phyloP scores from a whole-genome alignment of 1,140 invertebrate species.

The Pararge aegeria region DNA sequence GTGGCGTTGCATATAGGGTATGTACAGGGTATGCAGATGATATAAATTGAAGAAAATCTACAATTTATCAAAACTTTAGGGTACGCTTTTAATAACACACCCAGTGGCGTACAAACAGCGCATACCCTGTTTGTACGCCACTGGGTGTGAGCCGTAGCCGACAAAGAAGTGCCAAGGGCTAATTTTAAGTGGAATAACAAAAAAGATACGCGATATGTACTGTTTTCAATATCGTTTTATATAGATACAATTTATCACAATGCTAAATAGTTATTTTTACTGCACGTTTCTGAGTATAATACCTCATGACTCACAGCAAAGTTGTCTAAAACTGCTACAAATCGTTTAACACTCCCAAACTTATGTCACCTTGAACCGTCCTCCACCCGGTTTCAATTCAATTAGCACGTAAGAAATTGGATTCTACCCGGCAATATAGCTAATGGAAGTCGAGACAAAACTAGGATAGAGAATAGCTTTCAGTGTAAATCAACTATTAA shows the following conservation, averaged over 20 bases:
- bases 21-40: too few species aligned
- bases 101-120: too few species aligned
- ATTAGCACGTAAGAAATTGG: slow-evolving; percentile 36
- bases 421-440: slow-evolving; percentile 16
- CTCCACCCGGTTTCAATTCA: slow-evolving; percentile 27
- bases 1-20: too few species aligned
- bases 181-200: not conserved
- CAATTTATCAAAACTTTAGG: too few species aligned
- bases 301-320: not conserved
- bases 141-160: too few species aligned
- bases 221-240: slow-evolving; percentile 1
- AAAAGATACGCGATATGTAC: not conserved
- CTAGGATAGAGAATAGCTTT: not conserved
- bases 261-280: not conserved
- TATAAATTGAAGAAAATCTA: too few species aligned
- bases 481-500: not conserved
- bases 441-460: slow-evolving; percentile 22
- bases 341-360: slow-evolving; percentile 3
- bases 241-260: not conserved
- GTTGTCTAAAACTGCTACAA: not conserved
- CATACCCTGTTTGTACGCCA: too few species aligned
- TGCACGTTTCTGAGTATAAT: not conserved
- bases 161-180: too few species aligned
- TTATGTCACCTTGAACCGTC: slow-evolving; percentile 24
- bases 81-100: too few species aligned